Evolutionary conservation across 35 echinoderm and acorn worm species (phyloP).

Genomic region (Ptychodera flava): DNA sequence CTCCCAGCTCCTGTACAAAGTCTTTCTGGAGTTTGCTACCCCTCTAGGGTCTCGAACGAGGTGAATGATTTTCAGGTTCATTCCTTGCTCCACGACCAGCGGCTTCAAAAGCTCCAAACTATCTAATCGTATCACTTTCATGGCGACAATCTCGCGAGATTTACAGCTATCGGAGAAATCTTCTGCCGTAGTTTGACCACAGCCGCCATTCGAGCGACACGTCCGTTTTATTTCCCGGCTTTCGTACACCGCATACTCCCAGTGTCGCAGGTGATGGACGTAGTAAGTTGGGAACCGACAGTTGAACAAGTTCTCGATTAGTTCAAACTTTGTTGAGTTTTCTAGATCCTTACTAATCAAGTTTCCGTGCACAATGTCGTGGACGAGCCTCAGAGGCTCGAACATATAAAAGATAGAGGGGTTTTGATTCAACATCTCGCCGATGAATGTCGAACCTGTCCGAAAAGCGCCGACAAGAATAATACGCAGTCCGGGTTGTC

Average conservation of each 20-base stretch:
- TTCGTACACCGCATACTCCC: not conserved
- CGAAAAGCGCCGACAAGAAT: conserved; percentile 58
- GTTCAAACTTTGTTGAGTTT: not conserved
- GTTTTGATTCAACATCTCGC: conserved; percentile 80
- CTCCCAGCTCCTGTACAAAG: conserved; percentile 19
- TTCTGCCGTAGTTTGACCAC: conserved; percentile 13
- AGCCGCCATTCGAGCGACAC: conserved; percentile 6
- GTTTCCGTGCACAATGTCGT: conserved; percentile 26
- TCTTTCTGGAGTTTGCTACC: conserved; percentile 63
- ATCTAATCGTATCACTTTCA: conserved; percentile 68
- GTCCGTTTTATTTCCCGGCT: not conserved
- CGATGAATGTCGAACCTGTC: conserved; percentile 80
- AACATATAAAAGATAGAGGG: conserved; percentile 75
- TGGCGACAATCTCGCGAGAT: conserved; percentile 17
- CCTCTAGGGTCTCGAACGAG: conserved; percentile 75
- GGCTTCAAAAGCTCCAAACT: conserved; percentile 34
- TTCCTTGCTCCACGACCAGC: conserved; percentile 10
- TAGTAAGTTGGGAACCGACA: conserved; percentile 20
- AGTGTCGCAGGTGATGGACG: not conserved
- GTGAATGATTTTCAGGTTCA: conserved; percentile 69
- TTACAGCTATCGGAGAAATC: conserved; percentile 25
- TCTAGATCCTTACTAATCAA: conserved; percentile 14
- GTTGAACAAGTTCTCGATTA: conserved; percentile 14
- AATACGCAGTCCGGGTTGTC: not conserved
- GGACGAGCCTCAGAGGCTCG: conserved; percentile 62